Conservation (phyloP, 2,888 invertebrate genomes). For the Hirtodrosophila histrioides region DNA sequence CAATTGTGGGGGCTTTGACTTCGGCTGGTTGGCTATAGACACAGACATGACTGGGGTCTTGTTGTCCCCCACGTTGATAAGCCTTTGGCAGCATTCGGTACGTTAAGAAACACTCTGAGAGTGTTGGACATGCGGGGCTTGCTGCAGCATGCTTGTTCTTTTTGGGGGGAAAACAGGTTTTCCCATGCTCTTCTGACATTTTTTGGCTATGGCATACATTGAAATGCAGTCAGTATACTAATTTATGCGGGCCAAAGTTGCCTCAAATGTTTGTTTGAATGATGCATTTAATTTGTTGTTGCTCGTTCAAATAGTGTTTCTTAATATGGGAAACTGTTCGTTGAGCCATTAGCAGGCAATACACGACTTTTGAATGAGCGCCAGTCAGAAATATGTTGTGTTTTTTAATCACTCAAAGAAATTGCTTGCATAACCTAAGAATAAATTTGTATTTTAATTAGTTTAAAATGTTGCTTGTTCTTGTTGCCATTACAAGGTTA, state of each 20-base stretch:
- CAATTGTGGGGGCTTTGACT: constrained; percentile 51
- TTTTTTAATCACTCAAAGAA: constrained; percentile 13
- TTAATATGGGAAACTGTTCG: constrained; percentile 41
- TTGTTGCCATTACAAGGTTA: too few relatives aligned
- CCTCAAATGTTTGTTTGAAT: constrained; percentile 60
- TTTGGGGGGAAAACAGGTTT: constrained; percentile 30
- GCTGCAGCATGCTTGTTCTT: constrained; percentile 22
- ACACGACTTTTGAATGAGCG: constrained; percentile 33
- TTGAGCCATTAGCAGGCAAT: constrained; percentile 41
- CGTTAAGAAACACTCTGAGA: constrained; percentile 64
- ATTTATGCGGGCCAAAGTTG: constrained; percentile 74
- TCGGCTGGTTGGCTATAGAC: constrained; percentile 27
- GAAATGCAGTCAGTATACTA: constrained; percentile 58
- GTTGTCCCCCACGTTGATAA: constrained; percentile 72
- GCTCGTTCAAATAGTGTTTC: constrained; percentile 23
- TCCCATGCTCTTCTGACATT: constrained; percentile 40
- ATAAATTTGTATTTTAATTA: not conserved
- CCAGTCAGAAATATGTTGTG: constrained; percentile 18
- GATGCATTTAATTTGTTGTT: constrained; percentile 70
- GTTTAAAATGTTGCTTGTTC: too few relatives aligned
- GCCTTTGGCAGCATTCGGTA: constrained; percentile 57
- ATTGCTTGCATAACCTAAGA: not conserved
- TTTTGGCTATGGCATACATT: constrained; percentile 39
- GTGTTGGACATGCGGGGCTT: constrained; percentile 71
- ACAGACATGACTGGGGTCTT: constrained; percentile 43